A percentile compares a stretch with the other conserved stretches of the same genome.
These are phyloP conservation scores for Stramonita haemastoma DNA, from an alignment of 2,888 invertebrate species.

Conservation along the genomic window DNA sequence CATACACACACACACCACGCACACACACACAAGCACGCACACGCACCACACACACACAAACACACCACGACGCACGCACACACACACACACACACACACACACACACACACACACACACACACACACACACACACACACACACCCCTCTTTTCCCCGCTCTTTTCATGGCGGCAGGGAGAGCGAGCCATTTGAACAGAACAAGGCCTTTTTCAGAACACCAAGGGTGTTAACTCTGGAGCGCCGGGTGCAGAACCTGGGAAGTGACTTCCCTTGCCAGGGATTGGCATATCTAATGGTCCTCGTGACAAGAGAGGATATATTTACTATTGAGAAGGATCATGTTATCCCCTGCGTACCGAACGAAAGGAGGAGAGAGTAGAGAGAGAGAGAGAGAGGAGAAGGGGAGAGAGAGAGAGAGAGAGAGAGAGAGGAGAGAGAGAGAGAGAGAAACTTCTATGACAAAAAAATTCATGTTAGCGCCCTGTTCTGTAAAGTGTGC, in stretches of 20 bases:
- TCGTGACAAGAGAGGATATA: not conserved
- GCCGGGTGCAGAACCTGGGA: slow-evolving; percentile 24
- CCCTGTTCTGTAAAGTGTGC: too few relatives aligned
- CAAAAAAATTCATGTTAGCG: too few relatives aligned
- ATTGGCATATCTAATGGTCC: not conserved
- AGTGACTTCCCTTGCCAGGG: slow-evolving; percentile 14
- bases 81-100: slow-evolving; percentile 13
- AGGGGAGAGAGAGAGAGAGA: not conserved
- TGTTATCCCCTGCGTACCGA: too few relatives aligned
- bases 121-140: slow-evolving; percentile 2
- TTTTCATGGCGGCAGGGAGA: not conserved
- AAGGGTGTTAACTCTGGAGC: slow-evolving; percentile 26
- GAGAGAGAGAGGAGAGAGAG: not conserved
- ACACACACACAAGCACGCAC: not conserved
- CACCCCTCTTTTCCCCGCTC: not conserved
- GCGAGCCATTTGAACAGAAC: not conserved
- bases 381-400: not conserved
- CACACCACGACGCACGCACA: not conserved
- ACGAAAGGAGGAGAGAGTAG: not conserved
- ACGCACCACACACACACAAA: not conserved
- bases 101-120: not conserved
- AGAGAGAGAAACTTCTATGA: too few relatives aligned
- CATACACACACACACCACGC: not conserved
- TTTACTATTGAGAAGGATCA: not conserved
- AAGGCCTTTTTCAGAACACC: not conserved